Evolutionary conservation across 2,797 vertebrate genomes (phyloP).

Genomic region (Tachyglossus aculeatus): DNA sequence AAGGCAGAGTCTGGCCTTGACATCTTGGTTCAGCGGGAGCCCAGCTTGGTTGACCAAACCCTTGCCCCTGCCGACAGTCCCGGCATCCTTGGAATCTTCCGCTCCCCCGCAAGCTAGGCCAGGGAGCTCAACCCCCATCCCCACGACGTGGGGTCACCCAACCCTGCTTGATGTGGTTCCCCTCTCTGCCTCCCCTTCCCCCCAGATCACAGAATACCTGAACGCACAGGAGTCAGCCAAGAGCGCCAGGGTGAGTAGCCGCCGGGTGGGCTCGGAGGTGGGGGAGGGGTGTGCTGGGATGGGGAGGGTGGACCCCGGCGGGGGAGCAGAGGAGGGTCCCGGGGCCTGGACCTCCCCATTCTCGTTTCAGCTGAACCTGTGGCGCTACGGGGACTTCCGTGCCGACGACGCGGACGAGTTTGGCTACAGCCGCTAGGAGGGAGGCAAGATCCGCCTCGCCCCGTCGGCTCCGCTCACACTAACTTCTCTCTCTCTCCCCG

Average conservation of each 20-base stretch:
- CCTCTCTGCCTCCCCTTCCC: background rate
- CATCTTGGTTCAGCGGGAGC: background rate
- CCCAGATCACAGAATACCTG: slow-evolving; percentile 91
- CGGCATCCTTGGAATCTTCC: background rate
- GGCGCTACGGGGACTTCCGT: slow-evolving; percentile 96
- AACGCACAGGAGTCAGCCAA: slow-evolving; percentile 94
- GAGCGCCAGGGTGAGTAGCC: slow-evolving; percentile 85
- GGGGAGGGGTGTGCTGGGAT: too few species aligned
- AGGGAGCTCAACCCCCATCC: background rate
- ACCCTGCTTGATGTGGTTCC: background rate
- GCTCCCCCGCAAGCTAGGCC: background rate
- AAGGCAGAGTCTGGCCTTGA: too few species aligned
- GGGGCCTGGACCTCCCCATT: background rate
- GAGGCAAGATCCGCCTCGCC: background rate
- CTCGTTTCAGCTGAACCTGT: slow-evolving; percentile 87
- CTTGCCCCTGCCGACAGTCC: background rate
- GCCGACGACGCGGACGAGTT: slow-evolving; percentile 94
- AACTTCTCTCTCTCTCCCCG: background rate
- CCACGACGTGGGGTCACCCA: background rate
- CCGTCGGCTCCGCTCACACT: background rate
- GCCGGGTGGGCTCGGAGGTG: background rate
- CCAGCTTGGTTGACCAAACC: rapidly evolving
- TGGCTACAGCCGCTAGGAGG: slow-evolving; percentile 86
- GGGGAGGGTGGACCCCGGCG: too few species aligned
- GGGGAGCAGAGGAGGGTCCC: background rate